phyloP scores from a whole-genome alignment of 92 coral and sea anemone genomes.

The Metridium senile region DNA sequence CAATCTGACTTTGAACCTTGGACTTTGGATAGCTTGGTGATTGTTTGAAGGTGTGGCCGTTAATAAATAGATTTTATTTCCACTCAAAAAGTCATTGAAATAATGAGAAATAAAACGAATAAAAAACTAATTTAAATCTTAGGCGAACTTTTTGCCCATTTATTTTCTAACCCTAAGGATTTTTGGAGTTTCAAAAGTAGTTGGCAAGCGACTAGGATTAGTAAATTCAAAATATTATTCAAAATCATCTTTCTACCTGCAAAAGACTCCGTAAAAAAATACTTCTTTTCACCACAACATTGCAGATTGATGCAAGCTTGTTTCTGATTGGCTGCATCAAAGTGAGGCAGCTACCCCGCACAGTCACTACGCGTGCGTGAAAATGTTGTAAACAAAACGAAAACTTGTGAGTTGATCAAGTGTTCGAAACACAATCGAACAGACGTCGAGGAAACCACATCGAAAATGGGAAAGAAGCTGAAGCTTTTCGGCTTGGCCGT shows the following conservation, averaged over 20 bases:
- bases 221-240: conserved; percentile 4
- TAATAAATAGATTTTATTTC: background rate
- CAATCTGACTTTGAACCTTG: background rate
- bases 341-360: conserved; percentile 55
- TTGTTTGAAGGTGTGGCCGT: background rate
- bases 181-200: background rate
- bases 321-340: conserved; percentile 61
- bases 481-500: conserved; percentile 85
- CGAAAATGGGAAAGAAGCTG: conserved; percentile 68
- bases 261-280: conserved; percentile 4
- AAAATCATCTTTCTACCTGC: conserved; percentile 8
- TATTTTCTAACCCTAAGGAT: too few species aligned
- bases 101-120: background rate
- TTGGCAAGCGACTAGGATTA: background rate
- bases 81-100: background rate
- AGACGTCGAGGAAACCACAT: conserved; percentile 15
- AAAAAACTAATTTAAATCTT: background rate
- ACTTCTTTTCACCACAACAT: conserved; percentile 22
- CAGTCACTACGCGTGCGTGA: conserved; percentile 26
- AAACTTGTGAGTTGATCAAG: conserved; percentile 27
- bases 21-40: conserved; percentile 11
- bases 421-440: conserved; percentile 17
- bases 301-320: background rate
- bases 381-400: conserved; percentile 35
- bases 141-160: too few species aligned